Base-by-base conservation (phyloP, 2,888 invertebrate genomes). In the Scrobipalpa atriplicella region DNA sequence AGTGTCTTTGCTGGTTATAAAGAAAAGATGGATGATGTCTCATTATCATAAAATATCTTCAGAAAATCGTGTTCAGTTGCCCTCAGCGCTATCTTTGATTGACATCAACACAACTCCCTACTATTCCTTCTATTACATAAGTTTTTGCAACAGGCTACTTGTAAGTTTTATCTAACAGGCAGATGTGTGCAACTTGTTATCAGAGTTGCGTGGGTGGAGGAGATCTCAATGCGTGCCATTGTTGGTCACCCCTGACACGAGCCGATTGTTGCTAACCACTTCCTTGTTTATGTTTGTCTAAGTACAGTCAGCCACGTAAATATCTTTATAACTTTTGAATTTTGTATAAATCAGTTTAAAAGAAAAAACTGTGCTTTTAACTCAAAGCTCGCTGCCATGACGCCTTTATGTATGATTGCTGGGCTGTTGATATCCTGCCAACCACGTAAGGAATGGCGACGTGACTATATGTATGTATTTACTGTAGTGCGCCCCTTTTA, bases 151-250 rank as follows among this genome's bases (percentile, higher is more conserved):
- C 47, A n/a, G 16, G 47, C 47, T 77, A 81, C 16, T 68, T 84
- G 58, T 58, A 58, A 38, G 13, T 29, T 36, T 47, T 63, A 86
- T 86, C 86, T 78, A 80, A 84, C 74, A 80, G 87, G 90, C 91
- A 91, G 91, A 90, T 91, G 91, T 88, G 72, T 83, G 82, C 81
- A 87, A 89, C 89, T 90, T 90, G 90, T 90, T 92, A 91, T 91
- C 91, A 77, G 72, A 74, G 66, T 75, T 85, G 89, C 89, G 90
- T 90, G 89, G 90, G 91, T 86, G 86, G 89, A 86, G 81, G 83
- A 84, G 87, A 78, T 85, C 85, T 89, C 85, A 92, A 92, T 85
- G 91, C 80, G 73, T 67, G 62, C 79, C 90, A 83, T 90, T 92
- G 91, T 92, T 85, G 77, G 71, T 69, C 77, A 82, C 90, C 91